Conservation (phyloP, 2,113 vertebrate genomes). For the Gambusia affinis region DNA sequence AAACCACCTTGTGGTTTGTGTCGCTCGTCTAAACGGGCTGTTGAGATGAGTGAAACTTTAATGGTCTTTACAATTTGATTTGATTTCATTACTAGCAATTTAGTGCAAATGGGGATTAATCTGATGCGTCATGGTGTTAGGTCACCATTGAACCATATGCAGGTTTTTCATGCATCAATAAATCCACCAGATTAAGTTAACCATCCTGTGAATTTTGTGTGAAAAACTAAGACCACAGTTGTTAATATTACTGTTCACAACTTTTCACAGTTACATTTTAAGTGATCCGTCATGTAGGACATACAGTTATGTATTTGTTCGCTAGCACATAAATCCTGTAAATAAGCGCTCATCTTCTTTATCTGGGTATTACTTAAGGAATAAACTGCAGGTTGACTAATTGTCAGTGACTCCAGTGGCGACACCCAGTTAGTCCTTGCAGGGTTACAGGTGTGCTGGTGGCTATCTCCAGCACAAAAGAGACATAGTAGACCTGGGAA, state of each 20-base stretch:
- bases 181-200: neutral
- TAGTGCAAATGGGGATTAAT: too few relatives aligned
- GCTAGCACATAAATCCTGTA: neutral
- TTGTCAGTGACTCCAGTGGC: neutral
- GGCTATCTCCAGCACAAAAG: neutral
- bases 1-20: neutral
- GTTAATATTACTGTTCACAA: neutral
- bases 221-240: neutral
- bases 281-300: neutral
- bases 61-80: neutral
- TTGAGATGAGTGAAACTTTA: neutral
- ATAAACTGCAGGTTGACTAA: neutral
- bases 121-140: neutral
- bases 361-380: neutral
- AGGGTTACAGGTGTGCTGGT: too few relatives aligned
- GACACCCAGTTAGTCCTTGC: neutral
- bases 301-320: neutral
- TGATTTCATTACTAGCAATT: neutral
- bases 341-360: neutral
- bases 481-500: neutral
- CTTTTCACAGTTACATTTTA: neutral
- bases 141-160: neutral
- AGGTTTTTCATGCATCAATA: neutral
- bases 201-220: neutral
- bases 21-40: neutral